Base-by-base conservation (phyloP, 2,888 invertebrate genomes). In the Machimus atricapillus region DNA sequence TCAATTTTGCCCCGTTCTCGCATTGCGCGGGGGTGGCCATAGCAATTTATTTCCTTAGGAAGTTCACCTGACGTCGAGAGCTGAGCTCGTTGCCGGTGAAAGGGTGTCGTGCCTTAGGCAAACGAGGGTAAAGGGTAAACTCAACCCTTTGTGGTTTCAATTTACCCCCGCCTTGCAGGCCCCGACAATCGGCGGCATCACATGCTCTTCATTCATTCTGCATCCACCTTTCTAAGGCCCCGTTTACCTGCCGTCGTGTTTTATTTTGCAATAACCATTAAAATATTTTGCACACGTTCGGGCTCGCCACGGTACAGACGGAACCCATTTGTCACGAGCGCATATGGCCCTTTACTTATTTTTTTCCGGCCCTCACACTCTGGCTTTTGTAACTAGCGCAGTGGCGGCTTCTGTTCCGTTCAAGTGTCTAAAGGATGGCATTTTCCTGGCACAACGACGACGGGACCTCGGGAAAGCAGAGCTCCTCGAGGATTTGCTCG, bases 241-340 rank as follows among this genome's bases (percentile, higher is more conserved):
- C 27, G 19, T 79, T 16, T 27, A 46, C n/a, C 46, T 27, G 43
- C 9, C 23, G 79, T 46, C 31, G 34, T 56, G 58, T 74, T 85
- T 85, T 85, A 56, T 85, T 82, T 56, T 52, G 86, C 79, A 86
- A 87, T 87, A 81, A 86, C 86, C 79, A 66, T 87, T 87, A 86
- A 83, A 85, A 82, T 86, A 87, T 86, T 87, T 87, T 78, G 77
- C 86, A 58, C 87, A 86, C 86, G 86, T 86, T 74, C 78, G 7
- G 31, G 73, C 56, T 82, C 82, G 73, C 82, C 74, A 76, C 82
- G 37, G 6, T 74, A 16, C 73, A 81, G 87, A 79, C 27, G 56
- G 23, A 85, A 79, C 19, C 46, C 85, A 88, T 88, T 88, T 85
- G 58, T 87, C 86, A 88, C 74, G n/a, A 88, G 74, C 73, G 79